A percentile compares a stretch with the other conserved stretches of the same genome.
Conservation (phyloP, 2,113 vertebrate species). For the Neodontobutis hainanensis region DNA sequence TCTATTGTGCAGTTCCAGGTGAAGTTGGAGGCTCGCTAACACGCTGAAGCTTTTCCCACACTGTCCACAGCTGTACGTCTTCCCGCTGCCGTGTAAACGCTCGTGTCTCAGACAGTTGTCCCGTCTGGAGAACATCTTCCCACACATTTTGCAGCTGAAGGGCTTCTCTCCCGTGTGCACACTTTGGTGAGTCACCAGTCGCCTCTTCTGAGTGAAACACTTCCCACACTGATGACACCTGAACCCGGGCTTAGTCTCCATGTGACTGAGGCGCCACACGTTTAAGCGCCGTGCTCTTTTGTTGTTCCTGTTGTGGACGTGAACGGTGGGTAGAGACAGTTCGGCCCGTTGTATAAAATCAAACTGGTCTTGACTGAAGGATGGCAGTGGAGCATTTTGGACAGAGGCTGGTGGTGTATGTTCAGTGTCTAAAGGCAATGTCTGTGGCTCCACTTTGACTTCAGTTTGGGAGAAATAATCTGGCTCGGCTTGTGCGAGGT, state of each 20-base stretch:
- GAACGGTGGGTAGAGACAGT: not conserved
- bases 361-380: not conserved
- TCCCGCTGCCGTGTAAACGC: slow-evolving; percentile 65
- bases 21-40: slow-evolving; percentile 58
- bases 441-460: slow-evolving; percentile 29
- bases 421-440: not conserved
- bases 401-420: not conserved
- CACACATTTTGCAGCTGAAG: slow-evolving; percentile 67
- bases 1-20: slow-evolving; percentile 56
- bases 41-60: slow-evolving; percentile 63
- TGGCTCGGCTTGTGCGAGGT: not conserved
- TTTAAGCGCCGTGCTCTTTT: slow-evolving; percentile 9
- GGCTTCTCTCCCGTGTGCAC: slow-evolving; percentile 74
- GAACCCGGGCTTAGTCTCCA: slow-evolving; percentile 30
- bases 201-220: slow-evolving; percentile 68
- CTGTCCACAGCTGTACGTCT: slow-evolving; percentile 54
- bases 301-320: slow-evolving; percentile 8
- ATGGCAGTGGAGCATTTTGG: not conserved
- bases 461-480: slow-evolving; percentile 7
- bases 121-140: slow-evolving; percentile 68
- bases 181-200: slow-evolving; percentile 68
- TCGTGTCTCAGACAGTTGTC: slow-evolving; percentile 72
- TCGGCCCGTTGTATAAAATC: too few species aligned
- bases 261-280: slow-evolving; percentile 33
- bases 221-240: slow-evolving; percentile 71